phyloP scores from a whole-genome alignment of 1,140 invertebrate genomes.

The Diorhabda carinulata region DNA sequence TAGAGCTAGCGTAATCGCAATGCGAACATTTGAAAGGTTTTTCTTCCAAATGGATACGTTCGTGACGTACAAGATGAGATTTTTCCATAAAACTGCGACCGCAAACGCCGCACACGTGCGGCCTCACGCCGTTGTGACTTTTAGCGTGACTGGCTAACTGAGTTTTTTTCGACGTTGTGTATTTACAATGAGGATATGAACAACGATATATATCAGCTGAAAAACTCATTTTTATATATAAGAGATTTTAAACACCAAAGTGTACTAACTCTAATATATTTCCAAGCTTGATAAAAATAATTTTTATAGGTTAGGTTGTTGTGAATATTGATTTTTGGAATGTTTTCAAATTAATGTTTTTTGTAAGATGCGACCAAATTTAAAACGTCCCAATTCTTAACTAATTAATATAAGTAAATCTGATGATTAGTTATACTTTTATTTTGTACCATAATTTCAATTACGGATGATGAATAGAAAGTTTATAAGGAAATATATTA shows the following conservation, averaged over 20 bases:
- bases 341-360: no score
- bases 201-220: conserved; percentile 53
- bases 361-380: no score
- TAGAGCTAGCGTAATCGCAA: conserved; percentile 63
- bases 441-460: no score
- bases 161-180: conserved; percentile 63
- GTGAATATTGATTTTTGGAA: no score
- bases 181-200: conserved; percentile 60
- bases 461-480: no score
- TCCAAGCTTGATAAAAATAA: no score
- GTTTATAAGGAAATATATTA: no score
- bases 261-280: not conserved
- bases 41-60: conserved; percentile 61
- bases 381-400: no score
- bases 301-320: no score
- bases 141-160: conserved; percentile 64
- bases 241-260: not conserved
- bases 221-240: conserved; percentile 15
- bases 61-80: conserved; percentile 61
- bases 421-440: no score
- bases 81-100: conserved; percentile 64
- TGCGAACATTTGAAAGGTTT: conserved; percentile 58
- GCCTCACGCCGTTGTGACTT: conserved; percentile 60
- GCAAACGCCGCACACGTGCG: conserved; percentile 60
- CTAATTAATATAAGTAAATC: no score